Conservation (phyloP, 1,140 invertebrate species). For the Euglossa dilemma region DNA sequence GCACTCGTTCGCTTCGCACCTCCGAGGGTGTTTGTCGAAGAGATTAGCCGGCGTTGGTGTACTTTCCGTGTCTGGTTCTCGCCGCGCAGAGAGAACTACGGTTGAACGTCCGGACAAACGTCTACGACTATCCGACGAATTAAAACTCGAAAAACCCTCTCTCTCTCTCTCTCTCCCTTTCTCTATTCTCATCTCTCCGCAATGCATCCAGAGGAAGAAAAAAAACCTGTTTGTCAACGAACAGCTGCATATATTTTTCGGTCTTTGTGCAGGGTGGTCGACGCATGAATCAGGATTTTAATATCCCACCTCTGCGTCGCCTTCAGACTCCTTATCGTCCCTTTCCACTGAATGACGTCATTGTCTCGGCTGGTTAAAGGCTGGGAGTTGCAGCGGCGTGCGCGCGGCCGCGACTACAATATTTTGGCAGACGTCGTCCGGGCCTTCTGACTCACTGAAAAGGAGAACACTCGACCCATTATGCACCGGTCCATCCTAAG, state of each 20-base stretch:
- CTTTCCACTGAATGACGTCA: constrained; percentile 46
- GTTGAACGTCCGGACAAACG: background rate
- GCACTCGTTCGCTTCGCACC: constrained; percentile 8
- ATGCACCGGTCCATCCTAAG: constrained; percentile 51
- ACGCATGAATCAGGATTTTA: constrained; percentile 34
- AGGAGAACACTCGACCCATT: constrained; percentile 50
- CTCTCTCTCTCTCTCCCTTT: background rate
- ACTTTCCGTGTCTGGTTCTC: background rate
- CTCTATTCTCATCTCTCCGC: background rate
- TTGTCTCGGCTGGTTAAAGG: constrained; percentile 17
- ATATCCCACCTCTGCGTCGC: constrained; percentile 24
- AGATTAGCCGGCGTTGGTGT: constrained; percentile 20
- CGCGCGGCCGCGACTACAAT: constrained; percentile 40
- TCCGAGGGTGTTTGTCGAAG: constrained; percentile 26
- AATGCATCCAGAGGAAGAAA: background rate
- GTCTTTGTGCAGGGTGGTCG: background rate
- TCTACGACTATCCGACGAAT: background rate
- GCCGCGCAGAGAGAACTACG: too few relatives aligned
- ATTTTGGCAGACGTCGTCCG: constrained; percentile 57
- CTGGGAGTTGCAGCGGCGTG: background rate
- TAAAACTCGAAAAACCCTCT: background rate
- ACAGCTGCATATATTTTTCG: constrained; percentile 26
- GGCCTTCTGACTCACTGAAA: constrained; percentile 50
- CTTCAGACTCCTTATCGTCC: constrained; percentile 25
- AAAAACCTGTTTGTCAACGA: background rate